Percentiles rank a stretch among this genome's conserved stretches.
phyloP scores from a whole-genome alignment of 2,113 vertebrate species.

The Sapayoa aenigma region DNA sequence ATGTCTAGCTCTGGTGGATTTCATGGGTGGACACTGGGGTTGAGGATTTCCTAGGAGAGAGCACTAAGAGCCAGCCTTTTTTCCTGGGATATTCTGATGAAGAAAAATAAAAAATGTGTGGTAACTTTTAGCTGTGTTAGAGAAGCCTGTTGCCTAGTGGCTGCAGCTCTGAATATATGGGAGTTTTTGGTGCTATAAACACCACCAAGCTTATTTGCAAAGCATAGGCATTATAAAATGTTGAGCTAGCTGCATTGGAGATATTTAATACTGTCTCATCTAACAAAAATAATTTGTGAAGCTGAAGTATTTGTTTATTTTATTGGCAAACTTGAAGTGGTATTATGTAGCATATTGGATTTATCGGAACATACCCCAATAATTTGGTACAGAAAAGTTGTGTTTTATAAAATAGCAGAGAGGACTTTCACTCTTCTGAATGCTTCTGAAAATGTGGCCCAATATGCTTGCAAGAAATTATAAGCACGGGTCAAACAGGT shows the following conservation, averaged over 20 bases:
- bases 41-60: background rate
- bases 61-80: background rate
- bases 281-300: background rate
- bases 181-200: background rate
- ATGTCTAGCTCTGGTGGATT: background rate
- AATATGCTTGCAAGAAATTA: background rate
- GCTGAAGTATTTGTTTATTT: background rate
- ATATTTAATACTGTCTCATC: background rate
- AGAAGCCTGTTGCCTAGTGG: background rate
- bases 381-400: background rate
- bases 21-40: rapidly evolving
- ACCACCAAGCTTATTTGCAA: background rate
- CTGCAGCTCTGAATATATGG: background rate
- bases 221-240: background rate
- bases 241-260: background rate
- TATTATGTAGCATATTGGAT: background rate
- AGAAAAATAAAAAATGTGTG: background rate
- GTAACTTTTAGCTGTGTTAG: background rate
- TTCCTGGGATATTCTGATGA: background rate
- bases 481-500: background rate
- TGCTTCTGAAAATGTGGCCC: background rate
- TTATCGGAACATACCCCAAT: background rate
- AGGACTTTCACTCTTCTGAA: background rate
- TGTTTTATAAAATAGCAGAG: background rate
- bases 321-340: background rate